phyloP scores from a whole-genome alignment of 2,888 invertebrate genomes.

The Clusia tigrina region DNA sequence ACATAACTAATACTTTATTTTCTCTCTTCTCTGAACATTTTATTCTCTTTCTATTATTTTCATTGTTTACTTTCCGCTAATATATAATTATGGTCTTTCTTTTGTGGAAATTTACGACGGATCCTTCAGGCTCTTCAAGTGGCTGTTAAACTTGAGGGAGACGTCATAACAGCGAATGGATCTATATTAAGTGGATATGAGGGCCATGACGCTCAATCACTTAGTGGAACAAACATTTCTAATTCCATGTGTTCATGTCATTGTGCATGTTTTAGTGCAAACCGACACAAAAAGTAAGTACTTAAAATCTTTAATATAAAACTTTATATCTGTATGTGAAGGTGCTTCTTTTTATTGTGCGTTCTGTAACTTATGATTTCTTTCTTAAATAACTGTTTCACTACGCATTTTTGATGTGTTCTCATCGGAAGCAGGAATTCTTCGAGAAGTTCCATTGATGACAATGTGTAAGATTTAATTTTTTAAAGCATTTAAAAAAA shows the following conservation, averaged over 20 bases:
- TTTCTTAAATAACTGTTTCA: too few species aligned
- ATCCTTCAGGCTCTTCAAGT: constrained; percentile 85
- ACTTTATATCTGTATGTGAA: neutral
- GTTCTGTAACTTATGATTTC: too few species aligned
- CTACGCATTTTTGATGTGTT: neutral
- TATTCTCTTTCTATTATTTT: too few species aligned
- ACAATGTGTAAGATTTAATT: constrained; percentile 43
- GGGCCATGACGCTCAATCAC: constrained; percentile 62
- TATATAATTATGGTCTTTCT: too few species aligned
- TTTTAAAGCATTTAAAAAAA: too few species aligned
- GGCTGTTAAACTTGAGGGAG: constrained; percentile 93
- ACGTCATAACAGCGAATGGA: constrained; percentile 94
- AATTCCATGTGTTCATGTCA: constrained; percentile 65
- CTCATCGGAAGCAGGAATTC: constrained; percentile 17
- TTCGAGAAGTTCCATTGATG: constrained; percentile 41
- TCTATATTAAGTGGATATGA: constrained; percentile 80
- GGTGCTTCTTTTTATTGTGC: constrained; percentile 13
- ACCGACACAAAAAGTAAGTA: constrained; percentile 64
- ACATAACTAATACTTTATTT: too few species aligned
- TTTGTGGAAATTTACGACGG: too few species aligned
- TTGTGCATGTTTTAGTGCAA: constrained; percentile 65
- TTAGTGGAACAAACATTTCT: constrained; percentile 60
- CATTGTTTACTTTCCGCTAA: too few species aligned
- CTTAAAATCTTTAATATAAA: constrained; percentile 6
- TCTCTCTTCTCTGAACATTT: too few species aligned